These are phyloP conservation scores for Bibio marci DNA, from an alignment of 2,888 invertebrate genomes.

Conservation along the genomic window DNA sequence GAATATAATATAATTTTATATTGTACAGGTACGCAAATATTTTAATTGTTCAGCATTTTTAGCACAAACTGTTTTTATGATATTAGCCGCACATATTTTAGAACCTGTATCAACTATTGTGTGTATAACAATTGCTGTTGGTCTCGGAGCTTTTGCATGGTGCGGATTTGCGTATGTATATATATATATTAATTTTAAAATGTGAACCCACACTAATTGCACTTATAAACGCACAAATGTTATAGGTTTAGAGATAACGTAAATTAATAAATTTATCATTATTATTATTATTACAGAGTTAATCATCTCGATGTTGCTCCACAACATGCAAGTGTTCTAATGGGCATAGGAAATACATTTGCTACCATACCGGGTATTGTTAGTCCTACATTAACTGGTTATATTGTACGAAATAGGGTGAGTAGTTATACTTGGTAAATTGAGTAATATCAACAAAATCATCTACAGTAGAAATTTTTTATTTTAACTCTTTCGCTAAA, in stretches of 20 bases:
- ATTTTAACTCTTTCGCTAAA: too few species aligned
- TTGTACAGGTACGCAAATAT: constrained; percentile 31
- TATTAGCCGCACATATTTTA: constrained; percentile 57
- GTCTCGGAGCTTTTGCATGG: constrained; percentile 85
- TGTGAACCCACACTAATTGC: too few species aligned
- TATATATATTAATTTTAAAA: too few species aligned
- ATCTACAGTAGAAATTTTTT: too few species aligned
- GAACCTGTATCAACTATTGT: constrained; percentile 52
- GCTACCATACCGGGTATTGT: constrained; percentile 84
- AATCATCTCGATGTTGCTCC: constrained; percentile 83
- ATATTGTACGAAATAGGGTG: constrained; percentile 60
- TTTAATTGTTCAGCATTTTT: constrained; percentile 62
- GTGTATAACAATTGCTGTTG: constrained; percentile 73
- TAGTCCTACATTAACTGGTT: constrained; percentile 69
- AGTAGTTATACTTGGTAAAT: too few species aligned
- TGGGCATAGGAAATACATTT: constrained; percentile 82
- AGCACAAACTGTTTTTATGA: constrained; percentile 71
- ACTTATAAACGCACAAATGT: too few species aligned
- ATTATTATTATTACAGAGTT: too few species aligned
- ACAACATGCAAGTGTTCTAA: constrained; percentile 75
- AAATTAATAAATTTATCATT: too few species aligned
- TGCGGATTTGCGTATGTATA: constrained; percentile 78
- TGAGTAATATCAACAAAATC: too few species aligned
- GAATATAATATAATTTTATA: too few species aligned
- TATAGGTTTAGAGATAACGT: too few species aligned